Evolutionary conservation across 2,113 vertebrate species (phyloP).

Genomic region (Rhea americana): DNA sequence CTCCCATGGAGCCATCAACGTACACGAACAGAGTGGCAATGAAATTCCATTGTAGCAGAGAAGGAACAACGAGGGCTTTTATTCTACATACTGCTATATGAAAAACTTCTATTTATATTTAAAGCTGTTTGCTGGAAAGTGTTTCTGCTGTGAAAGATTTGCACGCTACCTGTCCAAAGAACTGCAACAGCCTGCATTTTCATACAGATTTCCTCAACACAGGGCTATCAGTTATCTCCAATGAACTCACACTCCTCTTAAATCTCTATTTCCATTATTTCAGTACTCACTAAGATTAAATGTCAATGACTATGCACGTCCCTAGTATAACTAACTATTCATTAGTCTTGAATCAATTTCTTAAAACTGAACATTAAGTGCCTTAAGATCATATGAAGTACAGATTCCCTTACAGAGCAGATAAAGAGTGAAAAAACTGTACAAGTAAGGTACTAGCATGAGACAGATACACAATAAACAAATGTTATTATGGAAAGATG

Average conservation of each 20-base stretch:
- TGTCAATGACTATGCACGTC: background rate
- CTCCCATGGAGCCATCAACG: background rate
- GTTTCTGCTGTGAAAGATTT: background rate
- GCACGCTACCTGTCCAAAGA: background rate
- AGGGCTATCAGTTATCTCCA: background rate
- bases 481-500: constrained; percentile 77
- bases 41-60: background rate
- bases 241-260: background rate
- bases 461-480: constrained; percentile 70
- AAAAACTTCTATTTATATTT: background rate
- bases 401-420: background rate
- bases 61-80: background rate
- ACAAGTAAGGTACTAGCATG: constrained; percentile 52
- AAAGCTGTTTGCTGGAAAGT: background rate
- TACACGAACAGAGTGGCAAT: background rate
- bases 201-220: background rate
- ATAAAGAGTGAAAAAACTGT: constrained; percentile 33
- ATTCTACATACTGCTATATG: background rate
- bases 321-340: background rate
- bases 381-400: constrained; percentile 12
- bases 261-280: background rate
- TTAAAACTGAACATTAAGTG: background rate
- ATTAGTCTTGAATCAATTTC: constrained; percentile 60
- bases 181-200: background rate
- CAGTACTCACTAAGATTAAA: background rate